Evolutionary conservation across 1,140 invertebrate genomes (phyloP), one percentile per base, ranked within the genome.

Genomic region (Eurosta solidaginis): DNA sequence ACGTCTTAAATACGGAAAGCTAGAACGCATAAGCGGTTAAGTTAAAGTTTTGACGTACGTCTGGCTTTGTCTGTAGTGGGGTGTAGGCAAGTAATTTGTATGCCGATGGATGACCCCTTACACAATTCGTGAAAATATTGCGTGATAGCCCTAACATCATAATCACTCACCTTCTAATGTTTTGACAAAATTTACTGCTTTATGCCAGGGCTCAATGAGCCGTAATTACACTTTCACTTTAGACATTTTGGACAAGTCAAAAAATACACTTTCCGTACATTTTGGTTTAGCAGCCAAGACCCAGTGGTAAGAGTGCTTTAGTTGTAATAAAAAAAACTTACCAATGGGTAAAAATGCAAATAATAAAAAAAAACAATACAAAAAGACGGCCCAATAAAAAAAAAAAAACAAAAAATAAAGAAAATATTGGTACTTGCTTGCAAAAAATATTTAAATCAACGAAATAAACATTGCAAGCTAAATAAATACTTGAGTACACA

Each of bases 171-270:
- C 29, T 3, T 52, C 59, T 10, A 20, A 2, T 20, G 33, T 33
- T 17, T 14, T 40, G 59, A 40, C 59, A 59, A 27, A 25, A 33
- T 27, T 59, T 4, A 29, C 17, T 22, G 27, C 27, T n/a, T n/a
- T n/a, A n/a, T 40, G 7, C 25, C 42, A 47, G 17, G 44, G 73
- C 44, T 20, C 27, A n/a, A 44, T 74, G 73, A 36, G 44, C 73
- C 44, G 40, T 33, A 74, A 36, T 74, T 74, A 74, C 73, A 74
- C 73, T 74, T 74, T 74, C 73, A 74, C 73, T 74, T 74, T 74
- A 42, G 73, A 74, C 73, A n/a, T 74, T 74, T 74, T 47, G 73
- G 44, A 22, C 44, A 7, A 40, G 44, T 20, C 36, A 42, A 29
- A 17, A 6, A 74, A 27, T 45, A 17, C 44, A 22, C 45, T 47